Evolutionary conservation across 64 coral and sea anemone genomes (phyloP), one percentile per base, ranked within the genome.

Genomic region (Astreopora myriophthalma): DNA sequence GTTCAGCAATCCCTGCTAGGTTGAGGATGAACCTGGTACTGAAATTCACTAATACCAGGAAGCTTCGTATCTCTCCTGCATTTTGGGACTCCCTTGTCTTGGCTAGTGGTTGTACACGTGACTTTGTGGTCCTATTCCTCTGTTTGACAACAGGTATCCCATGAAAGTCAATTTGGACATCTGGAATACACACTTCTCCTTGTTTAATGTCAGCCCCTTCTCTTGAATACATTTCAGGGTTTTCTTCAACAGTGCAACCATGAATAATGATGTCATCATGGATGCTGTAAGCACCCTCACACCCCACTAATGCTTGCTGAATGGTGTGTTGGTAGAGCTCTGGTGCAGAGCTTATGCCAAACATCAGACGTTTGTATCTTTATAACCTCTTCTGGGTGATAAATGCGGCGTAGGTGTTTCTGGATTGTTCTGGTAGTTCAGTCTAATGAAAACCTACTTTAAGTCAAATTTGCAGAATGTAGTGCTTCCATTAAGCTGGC

Each of bases 1-100:
- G 89, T 33, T 92, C 89, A 19, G 30, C 22, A 55, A 49, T 70
- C 7, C 64, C 74, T 32, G n/a, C 42, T 51, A 80, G 42, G 42
- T 46, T 46, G 42, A 11, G 22, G 22, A 80, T 80, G 76, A 80
- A 80, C 0, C 79, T 28, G 34, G 79, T 37, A 72, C 89, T 52
- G 49, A 73, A 84, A 36, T 80, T 72, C 88, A 90, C 79, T 61
- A 84, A 84, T 84, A 49, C 79, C 29, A n/a, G n/a, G n/a, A n/a
- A n/a, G n/a, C n/a, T n/a, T n/a, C n/a, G n/a, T n/a, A n/a, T n/a
- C n/a, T n/a, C n/a, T n/a, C n/a, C n/a, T n/a, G n/a, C n/a, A n/a
- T n/a, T n/a, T n/a, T n/a, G n/a, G n/a, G n/a, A n/a, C n/a, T n/a
- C n/a, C n/a, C n/a, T n/a, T n/a, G n/a, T n/a, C n/a, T n/a, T n/a